phyloP scores from a whole-genome alignment of 2,113 vertebrate species.

The Malurus elegans region DNA sequence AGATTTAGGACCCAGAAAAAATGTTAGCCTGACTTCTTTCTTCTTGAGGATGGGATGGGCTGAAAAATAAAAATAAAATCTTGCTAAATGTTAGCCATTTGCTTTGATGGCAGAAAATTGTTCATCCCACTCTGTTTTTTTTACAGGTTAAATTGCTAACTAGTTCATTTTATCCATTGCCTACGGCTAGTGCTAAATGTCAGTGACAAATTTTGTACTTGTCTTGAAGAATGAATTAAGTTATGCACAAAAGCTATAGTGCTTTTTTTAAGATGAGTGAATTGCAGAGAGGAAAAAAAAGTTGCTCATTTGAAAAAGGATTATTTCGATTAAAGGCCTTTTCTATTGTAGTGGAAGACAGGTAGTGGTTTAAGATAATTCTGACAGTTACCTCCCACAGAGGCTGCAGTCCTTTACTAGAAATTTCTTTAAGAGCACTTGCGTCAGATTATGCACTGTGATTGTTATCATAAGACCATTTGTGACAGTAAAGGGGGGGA shows the following conservation, averaged over 20 bases:
- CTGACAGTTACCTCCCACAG: conserved; percentile 79
- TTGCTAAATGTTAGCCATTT: conserved; percentile 84
- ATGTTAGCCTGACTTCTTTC: conserved; percentile 84
- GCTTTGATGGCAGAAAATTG: conserved; percentile 85
- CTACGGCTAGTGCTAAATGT: conserved; percentile 93
- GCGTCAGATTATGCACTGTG: conserved; percentile 75
- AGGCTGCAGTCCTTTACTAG: conserved; percentile 75
- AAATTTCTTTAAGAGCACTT: conserved; percentile 79
- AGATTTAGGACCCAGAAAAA: conserved; percentile 87
- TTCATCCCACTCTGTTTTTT: conserved; percentile 79
- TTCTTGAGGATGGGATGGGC: conserved; percentile 76
- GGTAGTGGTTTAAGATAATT: conserved; percentile 85
- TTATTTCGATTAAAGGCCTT: conserved; percentile 85
- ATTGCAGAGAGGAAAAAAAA: conserved; percentile 77
- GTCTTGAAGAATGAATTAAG: conserved; percentile 87
- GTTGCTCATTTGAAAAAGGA: conserved; percentile 81
- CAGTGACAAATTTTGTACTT: conserved; percentile 89
- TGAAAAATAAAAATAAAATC: conserved; percentile 84
- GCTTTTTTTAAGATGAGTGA: conserved; percentile 83
- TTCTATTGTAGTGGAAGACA: conserved; percentile 81
- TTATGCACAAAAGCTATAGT: conserved; percentile 85
- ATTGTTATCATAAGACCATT: conserved; percentile 80
- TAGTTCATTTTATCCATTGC: conserved; percentile 91
- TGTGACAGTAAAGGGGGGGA: conserved; percentile 63
- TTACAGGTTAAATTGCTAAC: conserved; percentile 90